Base-by-base conservation (phyloP, 1,140 invertebrate species). In the Bombus sibiricus region DNA sequence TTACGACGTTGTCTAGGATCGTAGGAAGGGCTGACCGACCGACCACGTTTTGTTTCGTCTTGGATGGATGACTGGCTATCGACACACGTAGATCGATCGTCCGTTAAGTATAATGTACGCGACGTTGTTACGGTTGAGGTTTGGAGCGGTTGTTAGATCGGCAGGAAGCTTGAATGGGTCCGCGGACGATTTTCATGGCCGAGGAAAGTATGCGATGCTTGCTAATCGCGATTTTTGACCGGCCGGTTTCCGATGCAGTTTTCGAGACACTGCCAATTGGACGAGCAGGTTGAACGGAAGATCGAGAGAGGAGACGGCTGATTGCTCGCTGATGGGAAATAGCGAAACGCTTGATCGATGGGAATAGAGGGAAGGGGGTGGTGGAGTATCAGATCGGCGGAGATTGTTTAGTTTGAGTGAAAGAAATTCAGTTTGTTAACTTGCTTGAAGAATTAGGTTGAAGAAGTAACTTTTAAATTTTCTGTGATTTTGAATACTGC, bases 71-170 rank as follows among this genome's bases (percentile, higher is more conserved):
- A 5, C 10, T n/a, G 25, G 4, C 41, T 62, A 76, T 76, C 74
- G 74, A 25, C 34, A 34, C 74, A 59, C 74, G 47, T 76, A 34
- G 25, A 76, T 76, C 74, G 74, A 76, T 75, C n/a, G 32, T 25
- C 25, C 53, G 74, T 76, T 76, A 62, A 76, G 34, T 39, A 53
- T 62, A 57, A 76, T 39, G 28, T 76, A 28, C 22, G 43, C 32
- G 32, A 53, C 73, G 73, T 75, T 57, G 71, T 72, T 72, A 57
- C 73, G 73, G 73, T 57, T 57, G 39, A n/a, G 41, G 41, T 74
- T 69, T 74, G 41, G n/a, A 74, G 47, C 18, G 47, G 28, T 73
- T 43, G 39, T 73, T 73, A 18, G 28, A 43, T 43, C 41, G 41
- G 9, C 72, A 74, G 72, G 41, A 47, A 47, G n/a, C 41, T 74